Percentiles rank a stretch among this genome's conserved stretches.
These are phyloP conservation scores for Halichoerus grypus DNA, from an alignment of 2,113 vertebrate genomes.

Conservation along the genomic window DNA sequence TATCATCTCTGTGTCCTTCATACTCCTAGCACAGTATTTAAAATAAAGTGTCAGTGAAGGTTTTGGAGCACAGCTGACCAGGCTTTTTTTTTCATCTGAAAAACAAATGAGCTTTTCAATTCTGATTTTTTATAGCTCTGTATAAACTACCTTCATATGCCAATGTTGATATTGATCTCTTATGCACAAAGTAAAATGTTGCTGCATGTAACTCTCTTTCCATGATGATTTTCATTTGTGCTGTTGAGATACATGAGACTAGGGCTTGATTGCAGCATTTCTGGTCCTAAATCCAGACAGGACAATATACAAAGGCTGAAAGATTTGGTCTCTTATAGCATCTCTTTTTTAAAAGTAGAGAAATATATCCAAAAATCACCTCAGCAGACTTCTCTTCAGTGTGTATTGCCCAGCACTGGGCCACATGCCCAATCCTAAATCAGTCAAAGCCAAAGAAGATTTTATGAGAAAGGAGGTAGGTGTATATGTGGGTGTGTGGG, in stretches of 20 bases:
- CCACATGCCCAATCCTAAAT: background rate
- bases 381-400: background rate
- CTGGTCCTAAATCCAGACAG: background rate
- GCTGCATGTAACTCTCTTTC: background rate
- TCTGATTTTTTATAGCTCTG: background rate
- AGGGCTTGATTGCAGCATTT: background rate
- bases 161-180: background rate
- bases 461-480: background rate
- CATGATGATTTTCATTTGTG: background rate
- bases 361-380: background rate
- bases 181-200: background rate
- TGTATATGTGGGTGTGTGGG: background rate
- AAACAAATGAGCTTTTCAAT: background rate
- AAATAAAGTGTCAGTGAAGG: background rate
- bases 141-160: background rate
- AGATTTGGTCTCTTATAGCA: background rate
- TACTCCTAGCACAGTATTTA: background rate
- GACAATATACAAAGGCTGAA: background rate
- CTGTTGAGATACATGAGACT: background rate
- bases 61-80: background rate
- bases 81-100: background rate
- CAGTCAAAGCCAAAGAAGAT: background rate
- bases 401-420: background rate
- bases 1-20: background rate
- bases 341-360: background rate